These are phyloP conservation scores for Diadumene lineata DNA, from an alignment of 92 coral and sea anemone species.

Conservation along the genomic window DNA sequence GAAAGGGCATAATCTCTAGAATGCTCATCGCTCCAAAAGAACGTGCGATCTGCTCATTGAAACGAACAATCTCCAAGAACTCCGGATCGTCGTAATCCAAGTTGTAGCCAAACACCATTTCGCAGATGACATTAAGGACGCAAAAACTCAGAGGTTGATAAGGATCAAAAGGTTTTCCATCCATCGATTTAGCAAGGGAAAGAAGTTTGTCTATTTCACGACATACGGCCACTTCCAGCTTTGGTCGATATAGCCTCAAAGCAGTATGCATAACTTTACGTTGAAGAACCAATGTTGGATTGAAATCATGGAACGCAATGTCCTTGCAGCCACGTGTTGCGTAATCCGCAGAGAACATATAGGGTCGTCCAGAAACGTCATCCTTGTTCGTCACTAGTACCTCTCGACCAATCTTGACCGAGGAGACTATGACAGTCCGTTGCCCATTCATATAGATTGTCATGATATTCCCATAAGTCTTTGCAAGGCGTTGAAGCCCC, in stretches of 20 bases:
- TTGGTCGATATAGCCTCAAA: slow-evolving; percentile 57
- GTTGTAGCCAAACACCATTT: slow-evolving; percentile 61
- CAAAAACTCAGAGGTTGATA: slow-evolving; percentile 43
- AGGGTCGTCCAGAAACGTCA: slow-evolving; percentile 59
- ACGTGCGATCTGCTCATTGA: slow-evolving; percentile 57
- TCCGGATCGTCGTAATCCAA: slow-evolving; percentile 68
- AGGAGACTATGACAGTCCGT: slow-evolving; percentile 39
- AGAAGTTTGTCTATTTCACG: slow-evolving; percentile 39
- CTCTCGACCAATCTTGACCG: slow-evolving; percentile 15
- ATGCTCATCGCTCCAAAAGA: slow-evolving; percentile 54
- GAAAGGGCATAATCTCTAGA: slow-evolving; percentile 64
- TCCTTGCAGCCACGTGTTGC: slow-evolving; percentile 48
- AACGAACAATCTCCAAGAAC: slow-evolving; percentile 55
- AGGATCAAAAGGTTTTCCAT: slow-evolving; percentile 65
- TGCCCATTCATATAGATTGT: slow-evolving; percentile 39
- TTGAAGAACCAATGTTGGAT: slow-evolving; percentile 45
- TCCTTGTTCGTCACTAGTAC: slow-evolving; percentile 43
- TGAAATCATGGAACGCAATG: slow-evolving; percentile 57
- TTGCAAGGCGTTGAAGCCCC: slow-evolving; percentile 24
- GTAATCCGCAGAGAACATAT: slow-evolving; percentile 24
- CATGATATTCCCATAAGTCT: slow-evolving; percentile 49
- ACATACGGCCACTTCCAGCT: slow-evolving; percentile 44
- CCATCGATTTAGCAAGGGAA: slow-evolving; percentile 18
- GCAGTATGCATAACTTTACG: slow-evolving; percentile 67
- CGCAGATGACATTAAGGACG: slow-evolving; percentile 66